Conservation (phyloP, 2,113 vertebrate genomes). For the Corapipo altera region DNA sequence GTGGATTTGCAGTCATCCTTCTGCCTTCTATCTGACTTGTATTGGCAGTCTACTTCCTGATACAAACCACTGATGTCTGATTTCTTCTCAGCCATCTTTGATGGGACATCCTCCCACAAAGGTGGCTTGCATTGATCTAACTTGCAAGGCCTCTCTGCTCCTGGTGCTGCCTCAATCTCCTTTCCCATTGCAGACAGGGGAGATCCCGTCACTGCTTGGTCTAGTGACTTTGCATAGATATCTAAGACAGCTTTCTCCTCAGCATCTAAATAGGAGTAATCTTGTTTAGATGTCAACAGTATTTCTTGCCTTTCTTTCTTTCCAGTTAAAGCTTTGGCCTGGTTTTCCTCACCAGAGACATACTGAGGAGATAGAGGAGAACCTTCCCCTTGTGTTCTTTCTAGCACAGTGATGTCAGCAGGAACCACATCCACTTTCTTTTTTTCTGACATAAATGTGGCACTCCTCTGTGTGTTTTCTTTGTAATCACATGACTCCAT, state of each 20-base stretch:
- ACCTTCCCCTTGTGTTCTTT: not conserved
- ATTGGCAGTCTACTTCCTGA: not conserved
- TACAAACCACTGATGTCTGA: not conserved
- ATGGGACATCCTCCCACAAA: slow-evolving; percentile 14
- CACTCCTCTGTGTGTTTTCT: slow-evolving; percentile 19
- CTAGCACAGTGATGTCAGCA: not conserved
- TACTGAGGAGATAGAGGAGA: not conserved
- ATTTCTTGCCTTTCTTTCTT: not conserved
- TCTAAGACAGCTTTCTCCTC: slow-evolving; percentile 29
- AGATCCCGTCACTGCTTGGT: not conserved
- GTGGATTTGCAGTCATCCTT: not conserved
- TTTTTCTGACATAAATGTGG: slow-evolving; percentile 47
- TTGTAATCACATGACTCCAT: slow-evolving; percentile 51
- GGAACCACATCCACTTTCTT: slow-evolving; percentile 35
- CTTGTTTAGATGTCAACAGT: not conserved
- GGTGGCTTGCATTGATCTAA: not conserved
- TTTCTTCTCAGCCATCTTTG: not conserved
- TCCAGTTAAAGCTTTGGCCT: not conserved
- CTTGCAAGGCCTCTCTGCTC: not conserved
- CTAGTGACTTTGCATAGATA: slow-evolving; percentile 16
- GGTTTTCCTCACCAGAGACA: not conserved
- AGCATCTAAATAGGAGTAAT: not conserved
- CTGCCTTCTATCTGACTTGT: not conserved
- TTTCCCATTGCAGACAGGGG: not conserved
- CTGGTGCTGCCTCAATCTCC: not conserved